These are phyloP conservation scores for Meta bourneti DNA, from an alignment of 2,888 invertebrate species.

Conservation along the genomic window DNA sequence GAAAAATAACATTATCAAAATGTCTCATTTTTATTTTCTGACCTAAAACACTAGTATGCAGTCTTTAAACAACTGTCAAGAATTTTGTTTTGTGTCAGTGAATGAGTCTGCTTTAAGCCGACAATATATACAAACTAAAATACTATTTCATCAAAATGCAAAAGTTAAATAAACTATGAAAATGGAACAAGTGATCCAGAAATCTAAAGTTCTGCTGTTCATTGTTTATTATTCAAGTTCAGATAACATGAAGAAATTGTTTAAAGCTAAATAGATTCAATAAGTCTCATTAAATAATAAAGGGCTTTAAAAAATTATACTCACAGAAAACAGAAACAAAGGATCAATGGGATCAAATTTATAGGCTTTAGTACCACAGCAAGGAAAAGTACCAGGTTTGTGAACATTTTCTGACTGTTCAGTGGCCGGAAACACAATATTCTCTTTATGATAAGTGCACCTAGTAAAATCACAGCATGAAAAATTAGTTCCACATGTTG, in stretches of 20 bases:
- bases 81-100: no score
- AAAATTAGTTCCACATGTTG: constrained; percentile 84
- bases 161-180: neutral
- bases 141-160: neutral
- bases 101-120: no score
- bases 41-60: no score
- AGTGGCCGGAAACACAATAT: constrained; percentile 78
- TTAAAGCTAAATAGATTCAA: no score
- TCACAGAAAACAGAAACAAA: constrained; percentile 64
- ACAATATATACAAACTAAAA: neutral
- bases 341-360: constrained; percentile 86
- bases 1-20: no score
- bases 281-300: no score
- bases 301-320: neutral
- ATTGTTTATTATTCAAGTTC: no score
- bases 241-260: no score
- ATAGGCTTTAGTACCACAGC: constrained; percentile 92
- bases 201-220: no score
- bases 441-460: constrained; percentile 81
- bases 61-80: no score
- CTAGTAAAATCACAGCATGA: constrained; percentile 83
- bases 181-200: no score
- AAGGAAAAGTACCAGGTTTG: constrained; percentile 85
- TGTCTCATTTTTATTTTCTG: no score
- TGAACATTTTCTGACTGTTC: constrained; percentile 65